Percentiles rank a stretch among this genome's conserved stretches.
Conservation (phyloP, 2,113 vertebrate species). For the Condylura cristata region DNA sequence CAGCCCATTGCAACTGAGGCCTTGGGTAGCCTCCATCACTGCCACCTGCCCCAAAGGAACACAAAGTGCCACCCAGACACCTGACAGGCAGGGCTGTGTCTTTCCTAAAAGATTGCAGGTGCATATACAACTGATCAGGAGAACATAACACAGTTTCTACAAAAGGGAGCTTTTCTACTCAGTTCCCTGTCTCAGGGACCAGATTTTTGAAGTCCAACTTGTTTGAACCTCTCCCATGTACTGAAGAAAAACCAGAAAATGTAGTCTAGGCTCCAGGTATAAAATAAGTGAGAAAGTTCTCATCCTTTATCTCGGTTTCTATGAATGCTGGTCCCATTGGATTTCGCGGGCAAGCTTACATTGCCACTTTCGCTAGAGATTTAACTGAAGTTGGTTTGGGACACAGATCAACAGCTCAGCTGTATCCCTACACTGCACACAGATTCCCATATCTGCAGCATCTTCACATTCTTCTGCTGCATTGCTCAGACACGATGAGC, state of each 20-base stretch:
- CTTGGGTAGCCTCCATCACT: neutral
- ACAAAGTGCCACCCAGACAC: neutral
- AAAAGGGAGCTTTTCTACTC: neutral
- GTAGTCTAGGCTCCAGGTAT: neutral
- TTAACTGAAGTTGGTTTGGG: neutral
- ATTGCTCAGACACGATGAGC: neutral
- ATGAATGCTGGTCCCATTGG: neutral
- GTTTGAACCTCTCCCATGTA: neutral
- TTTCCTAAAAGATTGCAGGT: neutral
- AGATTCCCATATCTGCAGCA: neutral
- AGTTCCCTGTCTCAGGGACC: neutral
- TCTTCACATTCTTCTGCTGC: neutral
- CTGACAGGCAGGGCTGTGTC: neutral
- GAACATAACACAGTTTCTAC: neutral
- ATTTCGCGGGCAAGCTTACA: neutral
- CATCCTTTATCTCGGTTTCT: neutral
- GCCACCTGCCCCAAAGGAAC: neutral
- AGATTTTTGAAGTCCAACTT: neutral
- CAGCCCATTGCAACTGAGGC: rapidly evolving
- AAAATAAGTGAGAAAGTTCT: neutral
- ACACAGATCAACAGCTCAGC: neutral
- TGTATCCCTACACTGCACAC: neutral
- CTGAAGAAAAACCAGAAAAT: neutral
- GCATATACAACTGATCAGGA: neutral
- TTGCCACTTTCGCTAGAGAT: neutral